Percentiles rank a stretch among this genome's conserved stretches.
Evolutionary conservation across 2,888 invertebrate species (phyloP).

Genomic region (Melolontha melolontha): DNA sequence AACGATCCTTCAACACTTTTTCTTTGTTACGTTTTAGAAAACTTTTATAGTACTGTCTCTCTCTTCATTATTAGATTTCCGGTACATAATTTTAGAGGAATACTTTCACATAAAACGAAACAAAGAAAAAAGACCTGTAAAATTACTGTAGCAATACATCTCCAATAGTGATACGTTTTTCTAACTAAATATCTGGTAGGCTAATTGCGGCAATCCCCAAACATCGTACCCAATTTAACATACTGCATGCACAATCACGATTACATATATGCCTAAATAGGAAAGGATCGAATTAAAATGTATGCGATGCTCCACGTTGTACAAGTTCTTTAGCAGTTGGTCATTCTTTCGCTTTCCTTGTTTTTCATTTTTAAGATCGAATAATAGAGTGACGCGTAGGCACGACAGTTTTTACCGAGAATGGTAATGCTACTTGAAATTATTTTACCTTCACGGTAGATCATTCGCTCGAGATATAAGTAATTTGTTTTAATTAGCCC

Average conservation of each 20-base stretch:
- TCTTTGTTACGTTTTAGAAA: too few relatives aligned
- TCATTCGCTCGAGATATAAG: slow-evolving; percentile 21
- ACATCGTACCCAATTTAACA: slow-evolving; percentile 6
- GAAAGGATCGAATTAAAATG: slow-evolving; percentile 6
- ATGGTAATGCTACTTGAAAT: slow-evolving; percentile 27
- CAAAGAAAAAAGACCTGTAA: too few relatives aligned
- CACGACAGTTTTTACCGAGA: slow-evolving; percentile 25
- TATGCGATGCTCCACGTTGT: background rate
- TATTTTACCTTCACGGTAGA: slow-evolving; percentile 25
- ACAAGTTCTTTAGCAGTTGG: background rate
- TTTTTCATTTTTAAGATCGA: slow-evolving; percentile 12
- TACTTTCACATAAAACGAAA: too few relatives aligned
- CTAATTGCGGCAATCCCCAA: slow-evolving; percentile 3
- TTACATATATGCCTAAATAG: background rate
- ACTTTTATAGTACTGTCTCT: too few relatives aligned
- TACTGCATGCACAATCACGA: background rate
- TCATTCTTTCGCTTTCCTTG: background rate
- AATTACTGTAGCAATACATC: too few relatives aligned
- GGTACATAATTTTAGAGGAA: too few relatives aligned
- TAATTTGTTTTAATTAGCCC: slow-evolving; percentile 35
- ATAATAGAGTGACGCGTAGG: slow-evolving; percentile 12
- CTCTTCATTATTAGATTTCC: too few relatives aligned
- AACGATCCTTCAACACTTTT: too few relatives aligned
- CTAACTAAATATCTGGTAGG: slow-evolving; percentile 1
- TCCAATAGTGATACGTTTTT: too few relatives aligned